A percentile compares a stretch with the other conserved stretches of the same genome.
phyloP scores from a whole-genome alignment of 2,113 vertebrate species.

The Henicopernis longicauda region DNA sequence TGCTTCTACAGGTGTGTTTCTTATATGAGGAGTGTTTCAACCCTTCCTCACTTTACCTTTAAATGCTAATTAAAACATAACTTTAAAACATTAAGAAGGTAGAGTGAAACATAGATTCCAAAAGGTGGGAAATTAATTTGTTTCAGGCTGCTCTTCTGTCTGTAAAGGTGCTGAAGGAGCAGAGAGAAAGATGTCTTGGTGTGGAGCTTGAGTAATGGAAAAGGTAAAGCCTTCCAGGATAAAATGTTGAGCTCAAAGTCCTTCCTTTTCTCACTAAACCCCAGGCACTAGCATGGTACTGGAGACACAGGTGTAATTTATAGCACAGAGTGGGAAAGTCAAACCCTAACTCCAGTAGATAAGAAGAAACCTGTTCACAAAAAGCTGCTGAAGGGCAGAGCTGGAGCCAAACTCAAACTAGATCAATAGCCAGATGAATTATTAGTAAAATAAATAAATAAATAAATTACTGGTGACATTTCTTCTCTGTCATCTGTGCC shows the following conservation, averaged over 20 bases:
- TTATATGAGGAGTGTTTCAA: neutral
- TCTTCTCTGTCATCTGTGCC: neutral
- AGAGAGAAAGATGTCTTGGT: neutral
- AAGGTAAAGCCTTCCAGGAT: neutral
- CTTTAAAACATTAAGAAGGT: neutral
- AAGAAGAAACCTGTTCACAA: conserved; percentile 9
- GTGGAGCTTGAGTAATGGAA: neutral
- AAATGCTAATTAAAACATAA: neutral
- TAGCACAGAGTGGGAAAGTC: neutral
- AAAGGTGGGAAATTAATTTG: neutral
- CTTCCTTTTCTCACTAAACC: neutral
- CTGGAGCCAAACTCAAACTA: neutral
- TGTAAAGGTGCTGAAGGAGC: neutral
- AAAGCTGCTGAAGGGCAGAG: neutral
- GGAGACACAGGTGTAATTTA: neutral
- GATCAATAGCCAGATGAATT: conserved; percentile 1
- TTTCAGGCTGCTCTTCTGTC: neutral
- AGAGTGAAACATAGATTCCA: neutral
- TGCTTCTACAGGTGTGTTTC: neutral
- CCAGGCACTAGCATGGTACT: neutral
- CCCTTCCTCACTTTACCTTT: neutral
- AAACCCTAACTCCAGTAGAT: neutral
- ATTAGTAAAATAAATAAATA: neutral
- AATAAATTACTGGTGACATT: neutral
- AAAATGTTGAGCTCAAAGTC: neutral